Base-by-base conservation (phyloP, 1,140 invertebrate genomes). In the Stegodyphus mimosarum region DNA sequence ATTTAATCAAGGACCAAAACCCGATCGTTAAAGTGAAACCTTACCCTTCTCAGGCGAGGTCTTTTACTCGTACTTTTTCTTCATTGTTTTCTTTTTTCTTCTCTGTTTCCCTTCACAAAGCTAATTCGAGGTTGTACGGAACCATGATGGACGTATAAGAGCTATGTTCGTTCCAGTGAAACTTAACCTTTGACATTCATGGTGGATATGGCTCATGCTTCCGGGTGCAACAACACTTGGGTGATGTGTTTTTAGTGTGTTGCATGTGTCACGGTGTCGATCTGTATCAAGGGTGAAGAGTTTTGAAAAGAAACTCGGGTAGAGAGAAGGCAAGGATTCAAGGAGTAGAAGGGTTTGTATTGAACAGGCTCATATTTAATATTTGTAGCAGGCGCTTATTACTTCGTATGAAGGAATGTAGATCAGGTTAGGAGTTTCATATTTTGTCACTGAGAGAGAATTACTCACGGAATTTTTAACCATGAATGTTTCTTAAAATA, bases 61-160 rank as follows among this genome's bases (percentile, higher is more conserved):
- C 76, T 78, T 69, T 77, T 78, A 52, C 55, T 33, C 33, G 33
- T 33, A 33, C 33, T 33, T 33, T 33, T 33, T 33, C 33, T 33
- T 60, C 55, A 60, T 10, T 10, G 55, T 9, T 60, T 15, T 60
- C 52, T 60, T 78, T 50, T n/a, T 66, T 69, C 52, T 17, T 53
- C 17, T 52, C n/a, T 67, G 51, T 70, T 78, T 67, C 51, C 77
- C 77, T 18, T 55, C 67, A 15, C n/a, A 6, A 15, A 71, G 50
- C 77, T 80, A 80, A 80, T 80, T 80, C 77, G 77, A 53, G 77
- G 77, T 80, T 80, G 77, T 80, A 80, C 67, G 66, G 50, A 80
- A 55, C 77, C 64, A 71, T 80, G 67, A 71, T 80, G 77, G 77
- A 80, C 77, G 77, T 80, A 78, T 78, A 78, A 78, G 76, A 78